Evolutionary conservation across 2,888 invertebrate species (phyloP), one percentile per base, ranked within the genome.

Genomic region (Brachypalpus laphriformis): DNA sequence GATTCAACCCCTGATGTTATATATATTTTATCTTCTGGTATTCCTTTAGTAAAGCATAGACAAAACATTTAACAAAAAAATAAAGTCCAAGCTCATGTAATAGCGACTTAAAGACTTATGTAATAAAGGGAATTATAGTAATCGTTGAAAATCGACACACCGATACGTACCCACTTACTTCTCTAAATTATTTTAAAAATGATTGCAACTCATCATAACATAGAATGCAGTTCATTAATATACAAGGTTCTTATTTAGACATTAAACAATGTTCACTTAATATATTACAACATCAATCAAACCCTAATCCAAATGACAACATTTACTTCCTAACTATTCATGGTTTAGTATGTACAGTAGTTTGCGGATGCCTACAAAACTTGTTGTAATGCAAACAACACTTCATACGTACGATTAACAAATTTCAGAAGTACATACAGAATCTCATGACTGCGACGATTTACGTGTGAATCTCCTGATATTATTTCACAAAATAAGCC

Each of bases 401-500:
- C 31, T 47, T 37, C 31, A 45, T 51, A 65, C n/a, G 20, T 59
- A 14, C 66, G 34, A 61, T 66, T 72, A 28, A 59, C 65, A 77
- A 54, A 77, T 77, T 82, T 54, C 37, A 54, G 77, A 82, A 34
- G 37, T 40, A 40, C 37, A 66, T 45, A 71, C 59, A 71, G 20
- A 65, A 49, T 61, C 37, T 37, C 34, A 51, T 20, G 3, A 11
- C 57, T 31, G 9, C 16, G 14, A 72, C 65, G 51, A 71, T 61
- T 72, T 77, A 61, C 77, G 71, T 82, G 82, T 51, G 71, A 82
- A 61, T 77, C 77, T 77, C 65, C 65, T 71, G 66, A 72, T 77
- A 82, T 82, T 82, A 77, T 77, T 82, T 72, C 51, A 76, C 51
- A 72, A 71, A 82, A 82, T 82, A 82, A 66, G 51, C 77, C 71